These are phyloP conservation scores for Oophaga sylvatica DNA, from an alignment of 2,797 vertebrate genomes.

Conservation along the genomic window DNA sequence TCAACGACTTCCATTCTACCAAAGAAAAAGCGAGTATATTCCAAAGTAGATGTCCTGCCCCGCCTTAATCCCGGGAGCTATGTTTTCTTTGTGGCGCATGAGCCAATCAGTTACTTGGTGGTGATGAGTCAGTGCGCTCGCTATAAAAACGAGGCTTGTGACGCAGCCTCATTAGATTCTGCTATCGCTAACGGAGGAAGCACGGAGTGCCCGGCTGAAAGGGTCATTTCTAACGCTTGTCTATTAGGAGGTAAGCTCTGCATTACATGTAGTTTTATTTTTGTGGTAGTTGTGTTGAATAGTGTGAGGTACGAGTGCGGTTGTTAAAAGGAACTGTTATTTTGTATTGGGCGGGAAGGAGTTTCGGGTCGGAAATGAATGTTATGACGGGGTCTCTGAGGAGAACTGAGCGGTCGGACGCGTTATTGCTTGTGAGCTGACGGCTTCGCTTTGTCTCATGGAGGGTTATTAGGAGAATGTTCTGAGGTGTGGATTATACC, in stretches of 20 bases:
- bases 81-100: constrained; percentile 28
- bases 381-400: background rate
- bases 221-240: background rate
- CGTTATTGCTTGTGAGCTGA: too few species aligned
- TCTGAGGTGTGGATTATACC: too few species aligned
- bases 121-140: constrained; percentile 14
- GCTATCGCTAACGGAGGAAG: background rate
- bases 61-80: constrained; percentile 1
- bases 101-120: background rate
- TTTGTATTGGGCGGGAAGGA: background rate
- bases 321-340: background rate
- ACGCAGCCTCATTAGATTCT: background rate
- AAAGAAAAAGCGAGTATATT: background rate
- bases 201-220: fast-evolving
- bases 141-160: constrained; percentile 24
- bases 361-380: background rate
- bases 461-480: too few species aligned
- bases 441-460: too few species aligned
- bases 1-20: background rate
- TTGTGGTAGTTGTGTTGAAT: too few species aligned
- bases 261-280: background rate
- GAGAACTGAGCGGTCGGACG: background rate
- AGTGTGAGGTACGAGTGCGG: background rate
- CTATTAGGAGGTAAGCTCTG: background rate
- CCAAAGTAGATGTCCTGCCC: background rate